phyloP scores from a whole-genome alignment of 2,797 vertebrate species.

The Staurois parvus region DNA sequence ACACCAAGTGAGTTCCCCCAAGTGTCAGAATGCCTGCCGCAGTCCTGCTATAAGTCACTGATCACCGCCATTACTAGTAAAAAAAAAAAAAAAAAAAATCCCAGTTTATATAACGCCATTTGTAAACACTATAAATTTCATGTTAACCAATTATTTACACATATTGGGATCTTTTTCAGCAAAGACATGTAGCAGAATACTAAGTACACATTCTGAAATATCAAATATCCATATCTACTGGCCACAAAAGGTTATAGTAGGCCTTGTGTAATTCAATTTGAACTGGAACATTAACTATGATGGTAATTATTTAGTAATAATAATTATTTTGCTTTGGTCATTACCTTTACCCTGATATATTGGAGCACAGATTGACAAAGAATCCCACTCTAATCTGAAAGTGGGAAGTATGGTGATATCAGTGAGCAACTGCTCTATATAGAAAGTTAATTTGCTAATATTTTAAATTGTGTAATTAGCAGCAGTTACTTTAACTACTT shows the following conservation, averaged over 20 bases:
- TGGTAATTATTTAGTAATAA: no score
- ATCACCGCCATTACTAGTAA: no score
- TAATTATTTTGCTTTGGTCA: constrained; percentile 39
- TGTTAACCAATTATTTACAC: no score
- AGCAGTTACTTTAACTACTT: neutral
- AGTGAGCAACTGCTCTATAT: constrained; percentile 8
- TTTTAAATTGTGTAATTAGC: constrained; percentile 27
- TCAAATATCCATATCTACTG: constrained; percentile 20
- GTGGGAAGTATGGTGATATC: constrained; percentile 8
- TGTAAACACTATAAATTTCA: no score
- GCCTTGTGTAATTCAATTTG: constrained; percentile 41
- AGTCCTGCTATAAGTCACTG: no score
- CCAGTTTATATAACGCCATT: no score
- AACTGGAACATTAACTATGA: constrained; percentile 36
- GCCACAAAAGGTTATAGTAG: constrained; percentile 16
- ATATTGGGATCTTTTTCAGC: no score
- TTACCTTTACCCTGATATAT: constrained; percentile 41
- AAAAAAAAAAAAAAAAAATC: no score
- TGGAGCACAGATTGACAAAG: constrained; percentile 23
- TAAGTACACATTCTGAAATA: neutral
- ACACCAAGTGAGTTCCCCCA: no score
- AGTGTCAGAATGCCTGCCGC: no score
- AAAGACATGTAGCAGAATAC: no score
- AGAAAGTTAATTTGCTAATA: neutral
- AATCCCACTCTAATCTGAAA: constrained; percentile 9